phyloP scores from a whole-genome alignment of 2,797 vertebrate genomes.

The Mallotus villosus region DNA sequence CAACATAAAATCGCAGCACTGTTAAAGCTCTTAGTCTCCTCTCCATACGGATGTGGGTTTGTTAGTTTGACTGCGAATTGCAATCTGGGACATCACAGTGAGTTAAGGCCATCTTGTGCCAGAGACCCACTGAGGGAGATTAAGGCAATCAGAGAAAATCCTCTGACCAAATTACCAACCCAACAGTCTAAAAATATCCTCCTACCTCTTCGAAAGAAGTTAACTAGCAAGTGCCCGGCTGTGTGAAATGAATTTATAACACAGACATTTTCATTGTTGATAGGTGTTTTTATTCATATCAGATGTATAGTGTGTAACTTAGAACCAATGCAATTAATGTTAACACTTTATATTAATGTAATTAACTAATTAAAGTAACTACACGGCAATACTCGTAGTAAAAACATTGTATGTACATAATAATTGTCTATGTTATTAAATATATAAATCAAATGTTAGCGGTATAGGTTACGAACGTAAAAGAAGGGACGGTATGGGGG shows the following conservation, averaged over 20 bases:
- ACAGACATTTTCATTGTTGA: background rate
- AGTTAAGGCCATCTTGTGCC: constrained; percentile 36
- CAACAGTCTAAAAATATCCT: constrained; percentile 45
- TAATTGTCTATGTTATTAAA: background rate
- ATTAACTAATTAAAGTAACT: too few species aligned
- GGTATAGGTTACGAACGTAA: background rate
- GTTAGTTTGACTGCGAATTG: constrained; percentile 31
- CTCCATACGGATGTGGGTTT: constrained; percentile 5
- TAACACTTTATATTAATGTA: too few species aligned
- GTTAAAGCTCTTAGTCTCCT: constrained; percentile 9
- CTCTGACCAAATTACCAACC: constrained; percentile 36
- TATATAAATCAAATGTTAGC: background rate
- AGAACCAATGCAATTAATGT: too few species aligned
- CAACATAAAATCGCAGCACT: constrained; percentile 11
- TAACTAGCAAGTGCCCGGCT: constrained; percentile 19
- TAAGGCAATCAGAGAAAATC: constrained; percentile 49
- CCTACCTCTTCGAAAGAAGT: constrained; percentile 16
- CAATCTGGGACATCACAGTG: constrained; percentile 37
- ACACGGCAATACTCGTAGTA: too few species aligned
- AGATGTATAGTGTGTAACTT: too few species aligned
- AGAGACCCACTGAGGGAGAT: constrained; percentile 52
- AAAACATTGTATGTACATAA: background rate
- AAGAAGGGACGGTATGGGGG: background rate
- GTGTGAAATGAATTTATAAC: background rate
- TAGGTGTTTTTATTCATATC: background rate